These are phyloP conservation scores for Heliothis peltigera DNA, from an alignment of 2,888 invertebrate genomes.

Conservation along the genomic window DNA sequence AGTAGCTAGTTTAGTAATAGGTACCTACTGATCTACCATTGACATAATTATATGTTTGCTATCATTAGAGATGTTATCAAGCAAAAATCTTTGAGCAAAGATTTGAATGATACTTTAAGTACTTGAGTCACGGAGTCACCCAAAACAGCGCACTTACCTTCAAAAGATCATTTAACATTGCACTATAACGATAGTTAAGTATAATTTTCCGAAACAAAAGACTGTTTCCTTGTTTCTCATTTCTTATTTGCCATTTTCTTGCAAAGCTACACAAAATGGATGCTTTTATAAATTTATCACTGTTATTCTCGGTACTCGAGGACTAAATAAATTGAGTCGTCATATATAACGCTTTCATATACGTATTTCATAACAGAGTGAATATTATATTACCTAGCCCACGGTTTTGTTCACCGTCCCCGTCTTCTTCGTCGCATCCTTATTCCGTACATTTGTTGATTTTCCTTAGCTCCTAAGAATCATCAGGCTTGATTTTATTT, in stretches of 20 bases:
- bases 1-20: too few relatives aligned
- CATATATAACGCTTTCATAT: slow-evolving; percentile 41
- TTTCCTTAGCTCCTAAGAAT: too few relatives aligned
- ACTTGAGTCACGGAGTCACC: slow-evolving; percentile 9
- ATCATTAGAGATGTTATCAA: too few relatives aligned
- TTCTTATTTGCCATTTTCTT: slow-evolving; percentile 46
- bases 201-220: slow-evolving; percentile 46
- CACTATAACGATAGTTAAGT: slow-evolving; percentile 24
- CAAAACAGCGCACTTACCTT: slow-evolving; percentile 5
- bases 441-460: too few relatives aligned
- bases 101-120: too few relatives aligned
- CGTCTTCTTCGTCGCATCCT: too few relatives aligned
- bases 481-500: too few relatives aligned
- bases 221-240: slow-evolving; percentile 37
- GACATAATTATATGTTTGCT: too few relatives aligned
- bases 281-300: slow-evolving; percentile 45
- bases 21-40: too few relatives aligned
- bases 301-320: slow-evolving; percentile 23
- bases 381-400: neutral
- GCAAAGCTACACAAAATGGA: slow-evolving; percentile 25
- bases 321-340: slow-evolving; percentile 42
- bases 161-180: neutral
- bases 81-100: too few relatives aligned
- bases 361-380: slow-evolving; percentile 35
- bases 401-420: too few relatives aligned